Percentiles rank a stretch among this genome's conserved stretches.
Evolutionary conservation across 2,113 vertebrate genomes (phyloP).

Genomic region (Tauraco erythrolophus): DNA sequence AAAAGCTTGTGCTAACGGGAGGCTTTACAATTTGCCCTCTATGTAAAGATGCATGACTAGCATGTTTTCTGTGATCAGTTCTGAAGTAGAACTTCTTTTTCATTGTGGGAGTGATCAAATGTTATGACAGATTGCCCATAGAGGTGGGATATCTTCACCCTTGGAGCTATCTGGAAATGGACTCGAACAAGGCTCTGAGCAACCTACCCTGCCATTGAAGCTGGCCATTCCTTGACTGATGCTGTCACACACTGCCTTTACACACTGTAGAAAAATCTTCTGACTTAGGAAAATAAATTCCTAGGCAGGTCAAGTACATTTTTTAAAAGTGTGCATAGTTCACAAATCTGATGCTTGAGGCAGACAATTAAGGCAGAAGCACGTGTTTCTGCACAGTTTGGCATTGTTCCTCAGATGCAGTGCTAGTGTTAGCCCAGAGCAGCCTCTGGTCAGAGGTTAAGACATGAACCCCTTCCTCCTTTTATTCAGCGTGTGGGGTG

Average conservation of each 20-base stretch:
- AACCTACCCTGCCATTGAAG: not conserved
- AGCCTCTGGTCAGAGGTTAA: not conserved
- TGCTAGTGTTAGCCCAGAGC: not conserved
- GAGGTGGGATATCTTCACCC: not conserved
- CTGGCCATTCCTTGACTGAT: not conserved
- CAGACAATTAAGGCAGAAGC: not conserved
- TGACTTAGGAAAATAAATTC: not conserved
- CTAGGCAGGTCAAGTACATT: not conserved
- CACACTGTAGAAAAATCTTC: not conserved
- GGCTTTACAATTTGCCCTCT: not conserved
- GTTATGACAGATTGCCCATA: not conserved
- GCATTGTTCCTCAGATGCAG: not conserved
- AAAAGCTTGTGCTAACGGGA: not conserved
- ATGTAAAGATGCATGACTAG: not conserved
- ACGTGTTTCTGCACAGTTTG: not conserved
- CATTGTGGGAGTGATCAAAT: not conserved
- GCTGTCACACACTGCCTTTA: not conserved
- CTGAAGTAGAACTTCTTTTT: not conserved
- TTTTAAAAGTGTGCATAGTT: not conserved
- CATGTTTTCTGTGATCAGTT: not conserved
- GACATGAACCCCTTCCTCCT: not conserved
- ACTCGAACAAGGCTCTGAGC: not conserved
- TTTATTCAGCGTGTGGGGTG: not conserved
- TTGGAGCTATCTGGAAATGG: not conserved
- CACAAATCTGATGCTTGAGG: not conserved